These are phyloP conservation scores for Bellardia pandia DNA, from an alignment of 2,888 invertebrate species.

Conservation along the genomic window DNA sequence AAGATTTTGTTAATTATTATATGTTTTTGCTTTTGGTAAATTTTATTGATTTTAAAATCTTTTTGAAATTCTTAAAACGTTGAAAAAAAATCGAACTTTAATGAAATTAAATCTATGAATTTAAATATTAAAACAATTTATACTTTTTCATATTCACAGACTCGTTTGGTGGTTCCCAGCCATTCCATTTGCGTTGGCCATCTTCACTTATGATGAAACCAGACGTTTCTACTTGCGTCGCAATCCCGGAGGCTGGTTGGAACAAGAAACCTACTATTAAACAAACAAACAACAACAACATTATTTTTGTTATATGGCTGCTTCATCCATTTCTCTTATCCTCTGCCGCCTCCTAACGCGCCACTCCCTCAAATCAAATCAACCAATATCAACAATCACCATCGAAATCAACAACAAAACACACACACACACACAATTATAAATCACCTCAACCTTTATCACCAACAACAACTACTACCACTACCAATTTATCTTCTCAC, in stretches of 20 bases:
- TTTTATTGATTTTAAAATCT: too few species aligned
- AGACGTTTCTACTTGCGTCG: constrained; percentile 98
- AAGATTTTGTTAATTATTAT: too few species aligned
- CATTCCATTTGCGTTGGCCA: constrained; percentile 98
- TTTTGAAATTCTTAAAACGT: too few species aligned
- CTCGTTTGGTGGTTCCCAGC: constrained; percentile 99
- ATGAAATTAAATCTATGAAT: neutral
- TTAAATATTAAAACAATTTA: constrained; percentile 25
- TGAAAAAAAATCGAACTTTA: too few species aligned
- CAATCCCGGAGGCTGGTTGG: constrained; percentile 99
- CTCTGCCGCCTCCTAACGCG: constrained; percentile 63
- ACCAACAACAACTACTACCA: constrained; percentile 78
- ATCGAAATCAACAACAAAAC: constrained; percentile 11
- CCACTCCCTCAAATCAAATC: constrained; percentile 68
- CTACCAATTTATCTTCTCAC: constrained; percentile 75
- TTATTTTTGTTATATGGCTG: constrained; percentile 73
- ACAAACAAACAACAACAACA: constrained; percentile 73
- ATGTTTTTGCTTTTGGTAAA: too few species aligned
- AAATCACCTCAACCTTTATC: constrained; percentile 75
- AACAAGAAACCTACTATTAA: constrained; percentile 99
- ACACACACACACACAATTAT: constrained; percentile 39
- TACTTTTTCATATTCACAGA: constrained; percentile 85
- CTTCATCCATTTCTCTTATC: constrained; percentile 70
- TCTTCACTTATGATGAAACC: constrained; percentile 99
- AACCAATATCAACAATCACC: constrained; percentile 31